Evolutionary conservation across 2,797 vertebrate genomes (phyloP).

Genomic region (Poeciliopsis turneri): DNA sequence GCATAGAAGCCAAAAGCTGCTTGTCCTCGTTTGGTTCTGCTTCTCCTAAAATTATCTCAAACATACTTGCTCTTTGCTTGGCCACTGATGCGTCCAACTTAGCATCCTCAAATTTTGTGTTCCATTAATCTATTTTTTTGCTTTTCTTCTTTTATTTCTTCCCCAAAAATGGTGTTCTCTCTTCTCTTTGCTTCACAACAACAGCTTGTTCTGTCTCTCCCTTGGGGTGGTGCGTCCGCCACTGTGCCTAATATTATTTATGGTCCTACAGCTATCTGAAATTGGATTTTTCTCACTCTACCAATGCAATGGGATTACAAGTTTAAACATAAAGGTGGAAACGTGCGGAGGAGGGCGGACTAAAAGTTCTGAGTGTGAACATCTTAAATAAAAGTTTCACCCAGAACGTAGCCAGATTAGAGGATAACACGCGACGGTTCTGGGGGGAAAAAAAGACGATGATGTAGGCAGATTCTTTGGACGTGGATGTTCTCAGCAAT

Average conservation of each 20-base stretch:
- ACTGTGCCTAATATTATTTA: constrained; percentile 79
- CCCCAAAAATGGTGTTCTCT: not conserved
- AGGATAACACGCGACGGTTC: constrained; percentile 22
- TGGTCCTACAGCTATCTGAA: constrained; percentile 80
- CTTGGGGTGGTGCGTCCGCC: constrained; percentile 61
- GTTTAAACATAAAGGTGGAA: constrained; percentile 48
- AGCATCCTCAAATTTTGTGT: constrained; percentile 41
- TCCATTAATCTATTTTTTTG: constrained; percentile 22
- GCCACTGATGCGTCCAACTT: constrained; percentile 6
- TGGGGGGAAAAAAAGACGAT: constrained; percentile 5
- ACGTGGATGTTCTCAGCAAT: constrained; percentile 43
- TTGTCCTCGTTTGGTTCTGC: too few species aligned
- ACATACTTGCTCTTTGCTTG: not conserved
- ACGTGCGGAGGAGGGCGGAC: constrained; percentile 45
- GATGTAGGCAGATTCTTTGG: constrained; percentile 15
- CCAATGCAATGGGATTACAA: constrained; percentile 70
- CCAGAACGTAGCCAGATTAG: constrained; percentile 46
- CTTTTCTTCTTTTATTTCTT: not conserved
- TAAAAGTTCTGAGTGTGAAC: constrained; percentile 66
- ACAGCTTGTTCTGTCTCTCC: constrained; percentile 38
- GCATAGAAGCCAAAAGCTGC: too few species aligned
- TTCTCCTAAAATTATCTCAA: not conserved
- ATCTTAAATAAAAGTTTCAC: constrained; percentile 29
- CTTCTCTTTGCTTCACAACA: constrained; percentile 36
- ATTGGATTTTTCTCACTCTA: constrained; percentile 78